Conservation (phyloP, 1,140 invertebrate genomes). For the Mylabris phalerata region DNA sequence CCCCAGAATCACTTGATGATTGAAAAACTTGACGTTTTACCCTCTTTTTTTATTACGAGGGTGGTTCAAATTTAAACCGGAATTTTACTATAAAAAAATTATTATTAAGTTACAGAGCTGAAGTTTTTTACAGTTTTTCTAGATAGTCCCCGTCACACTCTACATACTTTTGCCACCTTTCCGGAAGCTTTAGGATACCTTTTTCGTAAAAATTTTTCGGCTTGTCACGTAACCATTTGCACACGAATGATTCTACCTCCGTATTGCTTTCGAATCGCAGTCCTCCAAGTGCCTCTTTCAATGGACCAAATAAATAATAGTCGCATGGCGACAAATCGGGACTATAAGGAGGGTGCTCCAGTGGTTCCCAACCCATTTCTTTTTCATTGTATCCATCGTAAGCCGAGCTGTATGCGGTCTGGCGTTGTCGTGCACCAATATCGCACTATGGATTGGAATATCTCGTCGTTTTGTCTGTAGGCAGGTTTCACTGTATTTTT, state of each 20-base stretch:
- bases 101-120: too few relatives aligned
- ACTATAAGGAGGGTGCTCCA: slow-evolving; percentile 29
- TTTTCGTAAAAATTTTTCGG: background rate
- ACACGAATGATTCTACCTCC: background rate
- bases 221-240: background rate
- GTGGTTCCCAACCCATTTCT: slow-evolving; percentile 19
- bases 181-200: background rate
- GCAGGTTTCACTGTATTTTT: background rate
- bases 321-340: slow-evolving; percentile 29
- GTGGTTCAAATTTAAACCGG: too few relatives aligned
- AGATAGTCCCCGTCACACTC: background rate
- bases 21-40: too few relatives aligned
- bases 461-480: background rate
- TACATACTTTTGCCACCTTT: background rate
- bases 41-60: too few relatives aligned
- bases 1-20: too few relatives aligned
- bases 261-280: slow-evolving; percentile 1
- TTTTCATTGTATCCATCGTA: background rate
- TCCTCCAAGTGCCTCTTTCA: slow-evolving; percentile 12
- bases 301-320: slow-evolving; percentile 22
- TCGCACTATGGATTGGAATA: background rate
- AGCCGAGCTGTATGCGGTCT: too few relatives aligned
- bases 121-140: background rate
- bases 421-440: background rate
- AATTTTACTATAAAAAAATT: too few relatives aligned